Evolutionary conservation across 1,140 invertebrate species (phyloP).

Genomic region (Oscheius sp.): DNA sequence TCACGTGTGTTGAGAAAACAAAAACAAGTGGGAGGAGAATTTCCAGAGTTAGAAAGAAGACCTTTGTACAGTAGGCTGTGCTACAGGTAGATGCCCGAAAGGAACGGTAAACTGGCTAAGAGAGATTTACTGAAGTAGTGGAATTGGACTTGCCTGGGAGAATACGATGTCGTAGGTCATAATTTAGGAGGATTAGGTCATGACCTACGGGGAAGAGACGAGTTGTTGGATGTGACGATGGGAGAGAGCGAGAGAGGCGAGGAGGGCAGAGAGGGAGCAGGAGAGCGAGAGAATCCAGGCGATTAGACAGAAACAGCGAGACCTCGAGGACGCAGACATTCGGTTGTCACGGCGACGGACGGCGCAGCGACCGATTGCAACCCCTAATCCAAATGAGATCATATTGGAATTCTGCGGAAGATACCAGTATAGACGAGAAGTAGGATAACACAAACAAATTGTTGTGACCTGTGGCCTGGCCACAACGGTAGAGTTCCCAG

Average conservation of each 20-base stretch:
- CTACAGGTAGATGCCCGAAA: not conserved
- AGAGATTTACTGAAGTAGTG: not conserved
- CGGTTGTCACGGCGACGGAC: too few relatives aligned
- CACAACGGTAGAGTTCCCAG: too few relatives aligned
- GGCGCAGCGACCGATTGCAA: too few relatives aligned
- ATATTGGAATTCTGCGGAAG: too few relatives aligned
- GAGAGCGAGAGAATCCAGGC: not conserved
- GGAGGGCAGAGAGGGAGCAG: conserved; percentile 2
- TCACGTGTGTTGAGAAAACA: not conserved
- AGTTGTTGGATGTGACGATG: not conserved
- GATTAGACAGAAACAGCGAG: too few relatives aligned
- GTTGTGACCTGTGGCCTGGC: too few relatives aligned
- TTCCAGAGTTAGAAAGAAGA: not conserved
- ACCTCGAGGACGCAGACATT: too few relatives aligned
- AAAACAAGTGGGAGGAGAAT: not conserved
- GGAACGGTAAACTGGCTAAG: not conserved
- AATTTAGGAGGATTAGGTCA: not conserved
- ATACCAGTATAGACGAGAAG: too few relatives aligned
- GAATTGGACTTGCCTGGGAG: not conserved
- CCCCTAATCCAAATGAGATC: too few relatives aligned
- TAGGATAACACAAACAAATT: too few relatives aligned
- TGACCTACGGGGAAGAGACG: not conserved
- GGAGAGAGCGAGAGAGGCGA: conserved; percentile 11
- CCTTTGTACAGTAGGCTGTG: not conserved
- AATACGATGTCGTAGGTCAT: not conserved